These are phyloP conservation scores for Carassius gibelio DNA, from an alignment of 2,113 vertebrate species.

Conservation along the genomic window DNA sequence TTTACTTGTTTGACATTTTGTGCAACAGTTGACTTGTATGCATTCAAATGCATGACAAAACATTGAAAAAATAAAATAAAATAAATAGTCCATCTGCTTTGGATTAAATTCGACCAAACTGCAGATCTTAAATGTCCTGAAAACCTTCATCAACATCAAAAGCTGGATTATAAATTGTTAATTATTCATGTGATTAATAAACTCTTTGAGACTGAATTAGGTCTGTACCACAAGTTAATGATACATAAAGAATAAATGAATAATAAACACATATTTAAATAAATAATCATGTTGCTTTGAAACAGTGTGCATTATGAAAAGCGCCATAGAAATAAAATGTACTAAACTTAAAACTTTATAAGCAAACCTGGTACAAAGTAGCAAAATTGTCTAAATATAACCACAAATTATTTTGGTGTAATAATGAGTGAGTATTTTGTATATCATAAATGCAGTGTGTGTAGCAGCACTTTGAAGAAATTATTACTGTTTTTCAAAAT, in stretches of 20 bases:
- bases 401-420: neutral
- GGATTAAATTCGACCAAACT: neutral
- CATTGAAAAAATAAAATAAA: too few relatives aligned
- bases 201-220: neutral
- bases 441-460: neutral
- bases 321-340: too few relatives aligned
- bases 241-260: neutral
- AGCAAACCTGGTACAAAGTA: neutral
- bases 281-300: neutral
- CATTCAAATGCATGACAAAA: neutral
- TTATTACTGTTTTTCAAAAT: neutral
- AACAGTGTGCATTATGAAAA: neutral
- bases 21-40: neutral
- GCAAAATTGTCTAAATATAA: neutral
- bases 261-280: neutral
- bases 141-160: conserved; percentile 5
- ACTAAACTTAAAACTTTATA: neutral
- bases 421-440: neutral
- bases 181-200: neutral
- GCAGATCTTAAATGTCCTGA: neutral
- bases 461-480: neutral
- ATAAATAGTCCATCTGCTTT: neutral
- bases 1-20: neutral
- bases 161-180: neutral
- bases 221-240: neutral